A percentile compares a stretch with the other conserved stretches of the same genome.
These are phyloP conservation scores for Astur gentilis DNA, from an alignment of 2,113 vertebrate genomes.

Conservation along the genomic window DNA sequence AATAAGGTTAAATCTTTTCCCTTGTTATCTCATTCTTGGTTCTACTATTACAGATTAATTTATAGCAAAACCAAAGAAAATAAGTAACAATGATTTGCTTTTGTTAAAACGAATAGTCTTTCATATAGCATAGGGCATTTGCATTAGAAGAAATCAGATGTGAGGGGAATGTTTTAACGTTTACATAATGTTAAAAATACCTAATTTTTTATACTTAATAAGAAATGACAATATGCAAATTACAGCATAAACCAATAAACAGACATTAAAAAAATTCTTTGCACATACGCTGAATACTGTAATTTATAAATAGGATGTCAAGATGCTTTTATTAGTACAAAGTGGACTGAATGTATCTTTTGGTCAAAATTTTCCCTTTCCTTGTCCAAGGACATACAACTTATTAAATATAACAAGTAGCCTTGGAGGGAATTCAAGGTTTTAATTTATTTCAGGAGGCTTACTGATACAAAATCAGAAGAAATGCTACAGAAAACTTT, in stretches of 20 bases:
- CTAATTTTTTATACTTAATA: not conserved
- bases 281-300: not conserved
- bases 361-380: not conserved
- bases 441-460: not conserved
- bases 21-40: not conserved
- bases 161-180: not conserved
- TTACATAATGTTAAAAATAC: not conserved
- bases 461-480: not conserved
- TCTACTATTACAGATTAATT: not conserved
- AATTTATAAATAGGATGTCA: not conserved
- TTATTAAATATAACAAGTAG: not conserved
- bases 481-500: not conserved
- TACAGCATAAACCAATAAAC: not conserved
- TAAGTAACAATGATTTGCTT: not conserved
- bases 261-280: not conserved
- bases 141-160: not conserved
- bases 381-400: not conserved
- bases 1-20: not conserved
- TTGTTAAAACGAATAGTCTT: not conserved
- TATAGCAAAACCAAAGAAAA: not conserved
- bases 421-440: constrained; percentile 10
- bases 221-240: not conserved
- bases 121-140: not conserved
- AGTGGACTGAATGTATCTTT: not conserved
- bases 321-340: not conserved